Conservation (phyloP, 2,888 invertebrate species). For the Oegoconia quadripuncta region DNA sequence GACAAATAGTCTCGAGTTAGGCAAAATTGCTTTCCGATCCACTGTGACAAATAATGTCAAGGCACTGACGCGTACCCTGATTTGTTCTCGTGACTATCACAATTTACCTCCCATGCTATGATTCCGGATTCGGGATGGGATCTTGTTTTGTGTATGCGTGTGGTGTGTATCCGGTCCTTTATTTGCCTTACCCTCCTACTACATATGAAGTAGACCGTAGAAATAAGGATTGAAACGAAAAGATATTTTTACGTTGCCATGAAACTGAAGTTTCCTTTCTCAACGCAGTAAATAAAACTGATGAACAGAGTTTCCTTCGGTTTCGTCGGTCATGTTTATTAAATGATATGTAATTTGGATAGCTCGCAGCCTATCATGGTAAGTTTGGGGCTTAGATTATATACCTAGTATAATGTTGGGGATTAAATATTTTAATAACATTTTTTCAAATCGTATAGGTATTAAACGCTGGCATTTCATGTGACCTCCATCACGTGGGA, state of each 20-base stretch:
- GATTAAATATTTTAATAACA: too few relatives aligned
- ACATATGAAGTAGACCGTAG: slow-evolving; percentile 37
- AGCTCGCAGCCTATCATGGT: background rate
- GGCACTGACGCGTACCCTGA: slow-evolving; percentile 66
- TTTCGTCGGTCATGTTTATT: background rate
- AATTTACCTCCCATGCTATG: slow-evolving; percentile 31
- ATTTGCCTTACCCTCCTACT: slow-evolving; percentile 42
- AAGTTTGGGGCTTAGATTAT: too few relatives aligned
- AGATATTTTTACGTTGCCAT: background rate
- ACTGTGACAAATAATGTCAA: slow-evolving; percentile 74
- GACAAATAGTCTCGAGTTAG: slow-evolving; percentile 75
- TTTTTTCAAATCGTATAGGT: too few relatives aligned
- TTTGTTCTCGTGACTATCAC: slow-evolving; percentile 63
- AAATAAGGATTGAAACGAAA: slow-evolving; percentile 17
- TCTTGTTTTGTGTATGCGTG: slow-evolving; percentile 37
- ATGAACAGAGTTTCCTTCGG: background rate
- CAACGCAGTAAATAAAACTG: background rate
- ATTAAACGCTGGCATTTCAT: too few relatives aligned
- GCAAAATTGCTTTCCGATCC: slow-evolving; percentile 74
- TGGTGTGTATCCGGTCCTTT: slow-evolving; percentile 45
- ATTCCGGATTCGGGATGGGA: slow-evolving; percentile 41
- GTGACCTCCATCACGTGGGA: too few relatives aligned
- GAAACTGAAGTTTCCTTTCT: background rate
- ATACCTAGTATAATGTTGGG: too few relatives aligned
- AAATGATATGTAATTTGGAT: background rate